Percentiles rank a stretch among this genome's conserved stretches.
These are phyloP conservation scores for Ricordea florida DNA, from an alignment of 92 coral and sea anemone genomes.

Conservation along the genomic window DNA sequence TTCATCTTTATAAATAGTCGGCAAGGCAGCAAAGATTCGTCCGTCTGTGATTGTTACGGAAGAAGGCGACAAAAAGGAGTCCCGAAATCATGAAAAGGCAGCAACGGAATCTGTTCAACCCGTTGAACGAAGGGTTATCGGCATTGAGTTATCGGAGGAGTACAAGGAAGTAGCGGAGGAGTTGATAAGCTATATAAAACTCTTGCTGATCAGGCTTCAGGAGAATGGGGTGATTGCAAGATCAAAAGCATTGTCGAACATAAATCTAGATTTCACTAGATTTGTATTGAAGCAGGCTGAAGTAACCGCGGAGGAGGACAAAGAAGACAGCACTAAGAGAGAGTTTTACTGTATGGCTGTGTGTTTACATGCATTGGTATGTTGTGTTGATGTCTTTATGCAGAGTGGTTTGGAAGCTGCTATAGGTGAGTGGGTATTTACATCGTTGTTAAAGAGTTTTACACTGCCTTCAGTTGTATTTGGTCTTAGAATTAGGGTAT, in stretches of 20 bases:
- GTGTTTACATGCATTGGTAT: slow-evolving; percentile 81
- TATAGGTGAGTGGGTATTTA: slow-evolving; percentile 67
- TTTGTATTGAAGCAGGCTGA: slow-evolving; percentile 83
- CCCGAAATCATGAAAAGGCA: not conserved
- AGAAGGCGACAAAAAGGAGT: not conserved
- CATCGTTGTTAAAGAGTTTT: too few species aligned
- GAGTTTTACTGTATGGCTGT: slow-evolving; percentile 58
- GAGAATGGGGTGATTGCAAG: slow-evolving; percentile 62
- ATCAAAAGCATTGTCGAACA: slow-evolving; percentile 23
- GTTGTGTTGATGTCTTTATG: slow-evolving; percentile 69
- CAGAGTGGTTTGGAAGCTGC: slow-evolving; percentile 80
- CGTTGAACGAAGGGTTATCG: slow-evolving; percentile 14
- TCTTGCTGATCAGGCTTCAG: slow-evolving; percentile 71
- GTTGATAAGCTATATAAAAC: slow-evolving; percentile 60
- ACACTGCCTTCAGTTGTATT: too few species aligned
- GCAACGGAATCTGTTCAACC: not conserved
- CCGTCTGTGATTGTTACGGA: slow-evolving; percentile 58
- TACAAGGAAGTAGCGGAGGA: slow-evolving; percentile 64
- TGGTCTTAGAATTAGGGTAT: too few species aligned
- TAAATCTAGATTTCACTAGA: slow-evolving; percentile 82
- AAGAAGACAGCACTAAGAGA: slow-evolving; percentile 3
- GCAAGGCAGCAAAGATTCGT: slow-evolving; percentile 74
- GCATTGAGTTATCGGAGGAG: slow-evolving; percentile 63
- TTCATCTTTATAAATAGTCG: slow-evolving; percentile 47
- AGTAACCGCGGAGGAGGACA: slow-evolving; percentile 33